phyloP scores from a whole-genome alignment of 2,797 vertebrate species.

The Malacoraja senta region DNA sequence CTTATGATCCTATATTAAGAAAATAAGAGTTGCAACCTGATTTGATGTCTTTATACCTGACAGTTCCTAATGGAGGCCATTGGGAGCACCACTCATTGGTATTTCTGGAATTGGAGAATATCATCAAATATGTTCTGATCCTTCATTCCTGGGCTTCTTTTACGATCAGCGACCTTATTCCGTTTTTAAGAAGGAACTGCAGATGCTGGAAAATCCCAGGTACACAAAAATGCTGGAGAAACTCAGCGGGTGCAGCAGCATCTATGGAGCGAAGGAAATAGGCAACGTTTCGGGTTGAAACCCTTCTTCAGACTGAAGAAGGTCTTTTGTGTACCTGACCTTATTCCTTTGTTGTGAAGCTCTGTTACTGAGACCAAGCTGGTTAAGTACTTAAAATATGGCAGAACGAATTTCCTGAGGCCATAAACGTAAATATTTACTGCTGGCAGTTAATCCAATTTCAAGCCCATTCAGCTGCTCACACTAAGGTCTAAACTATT shows the following conservation, averaged over 20 bases:
- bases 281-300: too few species aligned
- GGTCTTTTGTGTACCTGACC: too few species aligned
- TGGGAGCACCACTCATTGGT: background rate
- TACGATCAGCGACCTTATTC: background rate
- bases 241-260: too few species aligned
- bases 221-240: too few species aligned
- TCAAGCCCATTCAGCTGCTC: background rate
- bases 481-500: background rate
- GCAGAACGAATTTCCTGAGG: background rate
- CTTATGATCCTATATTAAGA: background rate
- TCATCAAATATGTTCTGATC: background rate
- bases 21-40: background rate
- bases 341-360: background rate
- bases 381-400: conserved; percentile 18
- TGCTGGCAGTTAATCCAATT: background rate
- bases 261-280: too few species aligned
- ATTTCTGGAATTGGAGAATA: background rate
- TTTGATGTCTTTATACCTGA: too few species aligned
- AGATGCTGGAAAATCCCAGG: too few species aligned
- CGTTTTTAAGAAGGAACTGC: too few species aligned
- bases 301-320: too few species aligned
- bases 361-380: too few species aligned
- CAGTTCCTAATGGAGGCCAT: background rate
- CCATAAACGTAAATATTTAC: background rate
- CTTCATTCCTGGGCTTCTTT: background rate